Conservation (phyloP, 2,888 invertebrate species). For the Coremacera marginata region DNA sequence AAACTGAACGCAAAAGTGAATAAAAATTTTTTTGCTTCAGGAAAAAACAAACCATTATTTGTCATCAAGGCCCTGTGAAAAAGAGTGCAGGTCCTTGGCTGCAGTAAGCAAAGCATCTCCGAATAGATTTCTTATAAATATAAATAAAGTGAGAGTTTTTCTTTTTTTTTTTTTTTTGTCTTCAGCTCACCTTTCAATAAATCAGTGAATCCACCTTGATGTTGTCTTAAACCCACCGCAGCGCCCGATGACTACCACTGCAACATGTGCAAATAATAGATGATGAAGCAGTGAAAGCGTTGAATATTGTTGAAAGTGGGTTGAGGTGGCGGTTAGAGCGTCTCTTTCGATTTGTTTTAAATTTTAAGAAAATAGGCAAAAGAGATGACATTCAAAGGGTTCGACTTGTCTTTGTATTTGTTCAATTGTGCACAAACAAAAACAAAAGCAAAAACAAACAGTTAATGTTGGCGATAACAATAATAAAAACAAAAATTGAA, state of each 20-base stretch:
- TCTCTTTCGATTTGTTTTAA: too few species aligned
- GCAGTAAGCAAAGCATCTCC: constrained; percentile 11
- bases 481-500: neutral
- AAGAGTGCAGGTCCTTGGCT: constrained; percentile 6
- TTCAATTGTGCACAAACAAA: constrained; percentile 5
- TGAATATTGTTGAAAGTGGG: neutral
- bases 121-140: neutral
- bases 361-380: neutral
- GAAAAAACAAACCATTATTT: constrained; percentile 52
- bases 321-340: too few species aligned
- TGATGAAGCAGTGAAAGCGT: neutral
- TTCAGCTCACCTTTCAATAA: constrained; percentile 10
- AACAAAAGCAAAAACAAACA: constrained; percentile 13
- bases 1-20: constrained; percentile 17
- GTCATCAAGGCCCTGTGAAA: constrained; percentile 39
- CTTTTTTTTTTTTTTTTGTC: neutral
- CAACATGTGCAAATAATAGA: neutral
- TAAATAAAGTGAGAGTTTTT: neutral
- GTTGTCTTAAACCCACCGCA: neutral
- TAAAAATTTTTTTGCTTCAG: constrained; percentile 34
- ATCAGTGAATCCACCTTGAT: constrained; percentile 20
- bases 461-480: neutral
- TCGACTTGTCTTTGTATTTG: neutral
- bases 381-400: constrained; percentile 10
- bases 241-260: too few species aligned